Conservation (phyloP, 2,888 invertebrate genomes). For the Coelogynopora nodosa region DNA sequence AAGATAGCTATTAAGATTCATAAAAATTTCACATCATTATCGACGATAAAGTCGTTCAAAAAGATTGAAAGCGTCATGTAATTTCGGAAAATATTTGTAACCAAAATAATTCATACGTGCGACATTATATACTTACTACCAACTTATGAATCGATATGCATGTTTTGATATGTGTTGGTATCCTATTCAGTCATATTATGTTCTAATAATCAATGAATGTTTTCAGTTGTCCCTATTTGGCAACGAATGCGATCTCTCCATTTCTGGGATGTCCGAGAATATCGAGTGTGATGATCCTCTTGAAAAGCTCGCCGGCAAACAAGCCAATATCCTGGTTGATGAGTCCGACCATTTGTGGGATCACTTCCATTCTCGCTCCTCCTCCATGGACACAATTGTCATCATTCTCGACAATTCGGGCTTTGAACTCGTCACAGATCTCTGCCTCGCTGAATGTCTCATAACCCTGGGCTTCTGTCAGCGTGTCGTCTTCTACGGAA, state of each 20-base stretch:
- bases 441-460: slow-evolving; percentile 79
- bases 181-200: too few relatives aligned
- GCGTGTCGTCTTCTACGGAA: slow-evolving; percentile 77
- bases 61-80: too few relatives aligned
- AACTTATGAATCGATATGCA: too few relatives aligned
- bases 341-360: slow-evolving; percentile 26
- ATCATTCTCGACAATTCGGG: slow-evolving; percentile 84
- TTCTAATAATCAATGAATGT: too few relatives aligned
- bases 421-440: slow-evolving; percentile 83
- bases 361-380: not conserved
- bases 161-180: too few relatives aligned
- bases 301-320: slow-evolving; percentile 24
- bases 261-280: slow-evolving; percentile 71
- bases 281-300: slow-evolving; percentile 65
- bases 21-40: too few relatives aligned
- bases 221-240: slow-evolving; percentile 77
- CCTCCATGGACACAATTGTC: slow-evolving; percentile 49
- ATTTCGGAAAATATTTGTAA: too few relatives aligned
- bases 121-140: too few relatives aligned
- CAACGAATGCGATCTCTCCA: slow-evolving; percentile 85
- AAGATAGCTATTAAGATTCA: too few relatives aligned
- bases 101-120: too few relatives aligned
- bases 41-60: too few relatives aligned
- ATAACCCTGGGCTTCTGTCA: slow-evolving; percentile 66
- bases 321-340: slow-evolving; percentile 32